Evolutionary conservation across 2,888 invertebrate species (phyloP).

Genomic region (Plemyria rubiginata): DNA sequence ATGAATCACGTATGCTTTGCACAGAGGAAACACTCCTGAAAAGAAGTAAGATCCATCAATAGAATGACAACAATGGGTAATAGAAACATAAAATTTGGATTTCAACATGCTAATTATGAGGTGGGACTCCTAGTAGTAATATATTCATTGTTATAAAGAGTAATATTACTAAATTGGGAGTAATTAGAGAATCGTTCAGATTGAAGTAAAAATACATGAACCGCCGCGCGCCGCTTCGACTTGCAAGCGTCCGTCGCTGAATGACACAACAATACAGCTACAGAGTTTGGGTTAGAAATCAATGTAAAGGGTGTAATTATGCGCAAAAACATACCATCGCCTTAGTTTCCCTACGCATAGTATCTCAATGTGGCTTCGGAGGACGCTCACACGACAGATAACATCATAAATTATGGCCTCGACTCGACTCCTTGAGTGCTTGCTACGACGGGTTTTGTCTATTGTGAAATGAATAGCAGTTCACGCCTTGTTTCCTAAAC

Average conservation of each 20-base stretch:
- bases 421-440: slow-evolving; percentile 78
- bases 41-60: slow-evolving; percentile 62
- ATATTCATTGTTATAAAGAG: slow-evolving; percentile 8
- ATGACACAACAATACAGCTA: slow-evolving; percentile 49
- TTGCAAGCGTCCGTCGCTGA: slow-evolving; percentile 80
- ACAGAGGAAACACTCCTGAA: slow-evolving; percentile 72
- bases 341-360: slow-evolving; percentile 68
- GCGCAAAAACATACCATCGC: slow-evolving; percentile 75
- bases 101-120: slow-evolving; percentile 18
- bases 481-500: slow-evolving; percentile 60
- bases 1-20: slow-evolving; percentile 61
- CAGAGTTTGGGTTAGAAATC: slow-evolving; percentile 31
- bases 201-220: slow-evolving; percentile 61
- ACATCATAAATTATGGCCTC: slow-evolving; percentile 88
- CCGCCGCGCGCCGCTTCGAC: slow-evolving; percentile 73
- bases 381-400: slow-evolving; percentile 84
- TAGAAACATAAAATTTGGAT: slow-evolving; percentile 25
- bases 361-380: slow-evolving; percentile 77
- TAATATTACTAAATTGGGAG: slow-evolving; percentile 31
- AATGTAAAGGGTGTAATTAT: slow-evolving; percentile 34
- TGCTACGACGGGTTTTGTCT: slow-evolving; percentile 84
- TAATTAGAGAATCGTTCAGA: slow-evolving; percentile 23
- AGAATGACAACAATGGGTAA: slow-evolving; percentile 49
- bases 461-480: slow-evolving; percentile 79
- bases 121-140: slow-evolving; percentile 1